Base-by-base conservation (phyloP, 1,140 invertebrate genomes). In the Atopsyche davidsoni region DNA sequence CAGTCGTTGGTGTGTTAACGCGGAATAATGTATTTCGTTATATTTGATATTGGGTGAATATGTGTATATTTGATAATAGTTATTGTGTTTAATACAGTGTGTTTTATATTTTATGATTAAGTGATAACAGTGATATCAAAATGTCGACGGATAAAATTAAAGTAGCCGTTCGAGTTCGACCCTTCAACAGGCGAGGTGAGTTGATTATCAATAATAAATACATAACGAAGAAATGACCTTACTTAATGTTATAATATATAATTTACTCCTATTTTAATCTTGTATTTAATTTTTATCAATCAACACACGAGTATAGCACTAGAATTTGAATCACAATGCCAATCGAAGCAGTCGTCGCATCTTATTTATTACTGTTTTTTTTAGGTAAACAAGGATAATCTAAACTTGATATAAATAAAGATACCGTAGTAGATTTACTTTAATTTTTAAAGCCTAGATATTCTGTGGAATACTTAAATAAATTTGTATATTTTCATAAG, bases 161-260 rank as follows among this genome's bases (percentile, higher is more conserved):
- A 81, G 93, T 97, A 59, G 92, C 92, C 61, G 91, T 97, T 60
- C 81, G 93, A 69, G 91, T 97, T 65, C 83, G 93, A 70, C 93
- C 93, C 65, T 91, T 96, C 74, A 96, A 93, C 79, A 83, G 90
- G 61, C 80, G 93, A 85, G 93, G 93, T 95, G 80, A 79, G 81
- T 74, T 71, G 40, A 41, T n/a, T 38, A 36, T 50, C 25, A 50
- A 50, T 50, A 50, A 50, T 50, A 43, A 50, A 50, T 50, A 43
- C 25, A 28, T n/a, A 28, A 14, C 10, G 25, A 42, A 10, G 16
- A 41, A 42, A 24, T 25, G 19, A 2, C 14, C 34, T 3, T 36
- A 10, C 14, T 7, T n/a, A n/a, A n/a, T 28, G 24, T 28, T 28
- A 28, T 28, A n/a, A 28, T n/a, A n/a, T n/a, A n/a, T n/a, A n/a